Conservation (phyloP, 2,113 vertebrate species). For the Macrotis lagotis region DNA sequence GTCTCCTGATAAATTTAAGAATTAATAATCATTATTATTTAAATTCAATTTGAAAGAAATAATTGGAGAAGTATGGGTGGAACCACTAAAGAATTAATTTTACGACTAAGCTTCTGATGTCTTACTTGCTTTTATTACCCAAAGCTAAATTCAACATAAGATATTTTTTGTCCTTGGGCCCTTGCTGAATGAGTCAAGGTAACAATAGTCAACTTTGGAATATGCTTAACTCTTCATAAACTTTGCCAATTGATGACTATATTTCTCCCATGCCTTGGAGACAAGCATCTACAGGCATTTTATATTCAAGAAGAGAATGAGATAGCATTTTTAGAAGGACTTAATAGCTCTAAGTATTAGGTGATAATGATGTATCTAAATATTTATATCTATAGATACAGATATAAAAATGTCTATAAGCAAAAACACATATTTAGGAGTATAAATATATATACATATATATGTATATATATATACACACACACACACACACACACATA, state of each 20-base stretch:
- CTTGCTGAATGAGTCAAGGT: neutral
- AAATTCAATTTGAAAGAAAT: conserved; percentile 49
- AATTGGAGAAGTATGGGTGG: conserved; percentile 9
- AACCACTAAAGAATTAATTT: neutral
- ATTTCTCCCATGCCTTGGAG: neutral
- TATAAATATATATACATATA: neutral
- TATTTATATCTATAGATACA: too few relatives aligned
- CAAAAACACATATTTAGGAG: too few relatives aligned
- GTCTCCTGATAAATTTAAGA: neutral
- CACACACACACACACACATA: neutral
- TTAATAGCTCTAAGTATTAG: neutral
- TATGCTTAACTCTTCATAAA: neutral
- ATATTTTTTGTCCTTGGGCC: neutral
- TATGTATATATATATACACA: neutral
- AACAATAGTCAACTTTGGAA: conserved; percentile 26
- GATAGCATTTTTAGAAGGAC: neutral
- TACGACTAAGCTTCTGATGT: conserved; percentile 21
- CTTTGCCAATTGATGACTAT: neutral
- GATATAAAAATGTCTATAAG: too few relatives aligned
- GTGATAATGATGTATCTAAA: too few relatives aligned
- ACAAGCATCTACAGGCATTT: neutral
- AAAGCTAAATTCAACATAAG: conserved; percentile 15
- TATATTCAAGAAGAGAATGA: neutral
- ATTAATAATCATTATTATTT: conserved; percentile 40
- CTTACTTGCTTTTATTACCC: neutral